A percentile compares a stretch with the other conserved stretches of the same genome.
These are phyloP conservation scores for Trichoplax adhaerens DNA, from an alignment of 37 sponge, comb jelly and placozoan genomes.

Conservation along the genomic window DNA sequence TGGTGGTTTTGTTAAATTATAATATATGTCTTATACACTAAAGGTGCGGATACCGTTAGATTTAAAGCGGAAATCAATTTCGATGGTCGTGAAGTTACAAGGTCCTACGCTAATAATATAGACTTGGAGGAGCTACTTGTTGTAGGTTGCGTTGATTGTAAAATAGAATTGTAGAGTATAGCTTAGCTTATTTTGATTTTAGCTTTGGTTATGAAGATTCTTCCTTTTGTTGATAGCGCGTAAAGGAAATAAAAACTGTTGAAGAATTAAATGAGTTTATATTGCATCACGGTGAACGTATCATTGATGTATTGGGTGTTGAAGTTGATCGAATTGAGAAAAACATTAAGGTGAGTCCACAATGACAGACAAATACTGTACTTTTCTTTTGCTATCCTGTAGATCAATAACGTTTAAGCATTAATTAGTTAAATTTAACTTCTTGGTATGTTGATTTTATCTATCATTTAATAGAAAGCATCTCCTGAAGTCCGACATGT, in stretches of 20 bases:
- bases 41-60: conserved; percentile 66
- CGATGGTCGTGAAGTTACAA: conserved; percentile 75
- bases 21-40: background rate
- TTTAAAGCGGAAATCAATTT: conserved; percentile 92
- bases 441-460: background rate
- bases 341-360: conserved; percentile 41
- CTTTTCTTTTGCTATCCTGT: background rate
- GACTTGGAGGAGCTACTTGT: conserved; percentile 36
- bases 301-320: conserved; percentile 55
- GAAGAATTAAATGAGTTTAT: conserved; percentile 59
- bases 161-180: background rate
- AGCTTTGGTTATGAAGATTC: background rate
- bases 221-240: conserved; percentile 25
- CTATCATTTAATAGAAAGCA: conserved; percentile 35
- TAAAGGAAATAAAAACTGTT: conserved; percentile 33
- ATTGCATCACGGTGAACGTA: conserved; percentile 72
- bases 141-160: conserved; percentile 7
- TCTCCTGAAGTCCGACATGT: conserved; percentile 79
- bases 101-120: conserved; percentile 35
- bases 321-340: conserved; percentile 80
- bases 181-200: background rate
- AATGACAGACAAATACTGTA: background rate
- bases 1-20: background rate
- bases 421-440: background rate
- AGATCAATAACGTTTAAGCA: background rate